These are phyloP conservation scores for Cyanoderma ruficeps DNA, from an alignment of 2,113 vertebrate species.

Conservation along the genomic window DNA sequence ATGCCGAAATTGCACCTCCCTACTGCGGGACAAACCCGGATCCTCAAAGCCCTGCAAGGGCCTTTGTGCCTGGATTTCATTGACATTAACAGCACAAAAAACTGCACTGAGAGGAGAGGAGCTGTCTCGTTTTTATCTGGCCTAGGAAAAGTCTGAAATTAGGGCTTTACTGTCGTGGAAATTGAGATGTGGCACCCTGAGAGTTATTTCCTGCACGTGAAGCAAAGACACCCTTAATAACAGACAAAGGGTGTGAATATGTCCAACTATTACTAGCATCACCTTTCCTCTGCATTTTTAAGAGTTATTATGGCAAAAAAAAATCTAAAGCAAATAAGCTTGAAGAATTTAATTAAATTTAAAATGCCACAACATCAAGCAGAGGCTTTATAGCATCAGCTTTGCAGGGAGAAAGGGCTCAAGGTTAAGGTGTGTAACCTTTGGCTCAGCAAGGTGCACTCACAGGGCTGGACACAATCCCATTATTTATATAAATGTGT, in stretches of 20 bases:
- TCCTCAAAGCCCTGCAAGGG: accelerated
- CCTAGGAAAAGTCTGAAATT: not conserved
- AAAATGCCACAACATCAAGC: not conserved
- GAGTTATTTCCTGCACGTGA: not conserved
- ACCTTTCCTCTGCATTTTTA: not conserved
- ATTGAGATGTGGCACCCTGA: not conserved
- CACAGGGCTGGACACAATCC: not conserved
- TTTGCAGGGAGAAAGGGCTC: not conserved
- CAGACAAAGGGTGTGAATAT: not conserved
- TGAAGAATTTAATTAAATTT: not conserved
- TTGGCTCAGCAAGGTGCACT: not conserved
- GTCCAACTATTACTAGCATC: not conserved
- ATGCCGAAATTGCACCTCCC: not conserved
- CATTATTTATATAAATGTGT: not conserved
- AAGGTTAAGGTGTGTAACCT: not conserved
- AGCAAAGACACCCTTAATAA: not conserved
- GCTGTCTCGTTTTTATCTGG: not conserved
- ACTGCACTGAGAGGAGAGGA: not conserved
- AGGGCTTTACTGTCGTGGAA: not conserved
- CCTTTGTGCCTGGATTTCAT: not conserved
- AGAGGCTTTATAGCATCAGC: not conserved
- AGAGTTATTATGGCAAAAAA: not conserved
- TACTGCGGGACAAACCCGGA: accelerated
- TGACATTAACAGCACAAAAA: not conserved
- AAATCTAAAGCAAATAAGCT: not conserved